Conservation (phyloP, 1,140 invertebrate species). For the Cydia splendana region DNA sequence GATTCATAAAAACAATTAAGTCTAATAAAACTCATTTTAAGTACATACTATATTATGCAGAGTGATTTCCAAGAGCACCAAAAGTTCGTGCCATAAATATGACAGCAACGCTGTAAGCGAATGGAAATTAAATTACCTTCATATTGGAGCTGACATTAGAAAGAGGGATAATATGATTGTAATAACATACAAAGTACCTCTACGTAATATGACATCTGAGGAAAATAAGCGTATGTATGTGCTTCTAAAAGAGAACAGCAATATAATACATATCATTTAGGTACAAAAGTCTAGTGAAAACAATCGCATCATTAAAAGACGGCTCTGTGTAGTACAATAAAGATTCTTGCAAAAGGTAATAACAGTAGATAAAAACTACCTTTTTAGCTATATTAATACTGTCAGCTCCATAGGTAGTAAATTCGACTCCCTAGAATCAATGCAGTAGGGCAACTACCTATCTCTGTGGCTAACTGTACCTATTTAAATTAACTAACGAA, state of each 20-base stretch:
- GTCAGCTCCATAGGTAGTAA: no score
- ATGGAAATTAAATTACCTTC: neutral
- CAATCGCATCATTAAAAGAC: neutral
- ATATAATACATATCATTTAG: neutral
- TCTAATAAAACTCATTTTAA: no score
- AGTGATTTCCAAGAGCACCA: no score
- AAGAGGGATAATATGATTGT: neutral
- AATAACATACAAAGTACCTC: neutral
- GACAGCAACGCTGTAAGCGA: neutral
- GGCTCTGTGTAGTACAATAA: neutral
- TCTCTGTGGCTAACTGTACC: no score
- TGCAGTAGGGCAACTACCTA: no score
- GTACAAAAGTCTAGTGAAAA: neutral
- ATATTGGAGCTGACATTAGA: neutral
- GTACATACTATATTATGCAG: no score
- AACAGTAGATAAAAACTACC: neutral
- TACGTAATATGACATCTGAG: neutral
- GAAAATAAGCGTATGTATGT: neutral
- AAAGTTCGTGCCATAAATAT: neutral
- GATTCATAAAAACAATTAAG: no score
- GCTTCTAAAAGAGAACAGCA: neutral
- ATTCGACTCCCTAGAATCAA: no score
- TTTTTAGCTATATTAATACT: no score
- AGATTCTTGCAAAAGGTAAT: neutral
- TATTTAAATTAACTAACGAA: no score